phyloP scores from a whole-genome alignment of 2,888 invertebrate species.

The Philopedon plagiatum region DNA sequence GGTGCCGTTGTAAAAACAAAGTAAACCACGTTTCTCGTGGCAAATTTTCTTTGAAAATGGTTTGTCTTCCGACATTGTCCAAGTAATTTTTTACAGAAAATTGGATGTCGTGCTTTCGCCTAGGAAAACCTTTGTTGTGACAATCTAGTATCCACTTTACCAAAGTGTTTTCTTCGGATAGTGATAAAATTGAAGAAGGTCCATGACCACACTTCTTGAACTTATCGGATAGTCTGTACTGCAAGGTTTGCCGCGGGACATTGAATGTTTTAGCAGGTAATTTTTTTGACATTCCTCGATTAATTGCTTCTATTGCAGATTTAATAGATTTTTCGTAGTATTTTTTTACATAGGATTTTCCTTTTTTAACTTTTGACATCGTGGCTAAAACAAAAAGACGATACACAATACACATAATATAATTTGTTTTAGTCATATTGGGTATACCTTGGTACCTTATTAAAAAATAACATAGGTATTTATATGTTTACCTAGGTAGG shows the following conservation, averaged over 20 bases:
- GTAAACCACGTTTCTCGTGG: neutral
- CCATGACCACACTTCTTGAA: neutral
- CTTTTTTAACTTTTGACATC: too few relatives aligned
- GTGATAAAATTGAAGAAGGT: neutral
- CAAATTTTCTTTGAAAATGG: neutral
- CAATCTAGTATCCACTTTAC: neutral
- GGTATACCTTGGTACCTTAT: too few relatives aligned
- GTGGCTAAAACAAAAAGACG: too few relatives aligned
- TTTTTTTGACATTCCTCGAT: too few relatives aligned
- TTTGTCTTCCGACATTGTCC: neutral
- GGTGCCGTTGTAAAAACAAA: neutral
- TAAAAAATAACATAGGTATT: too few relatives aligned
- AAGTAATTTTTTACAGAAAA: neutral
- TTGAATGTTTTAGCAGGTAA: neutral
- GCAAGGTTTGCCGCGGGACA: neutral
- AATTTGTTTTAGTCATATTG: too few relatives aligned
- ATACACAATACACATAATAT: too few relatives aligned
- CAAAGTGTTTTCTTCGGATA: neutral
- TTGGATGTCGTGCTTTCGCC: neutral
- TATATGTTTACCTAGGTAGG: too few relatives aligned
- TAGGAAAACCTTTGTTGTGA: constrained; percentile 3
- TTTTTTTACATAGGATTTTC: neutral
- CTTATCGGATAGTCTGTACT: constrained; percentile 10
- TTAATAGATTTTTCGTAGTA: neutral
- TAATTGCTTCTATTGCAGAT: neutral